Evolutionary conservation across 2,888 invertebrate genomes (phyloP).

Genomic region (Drosophila stalkeri): DNA sequence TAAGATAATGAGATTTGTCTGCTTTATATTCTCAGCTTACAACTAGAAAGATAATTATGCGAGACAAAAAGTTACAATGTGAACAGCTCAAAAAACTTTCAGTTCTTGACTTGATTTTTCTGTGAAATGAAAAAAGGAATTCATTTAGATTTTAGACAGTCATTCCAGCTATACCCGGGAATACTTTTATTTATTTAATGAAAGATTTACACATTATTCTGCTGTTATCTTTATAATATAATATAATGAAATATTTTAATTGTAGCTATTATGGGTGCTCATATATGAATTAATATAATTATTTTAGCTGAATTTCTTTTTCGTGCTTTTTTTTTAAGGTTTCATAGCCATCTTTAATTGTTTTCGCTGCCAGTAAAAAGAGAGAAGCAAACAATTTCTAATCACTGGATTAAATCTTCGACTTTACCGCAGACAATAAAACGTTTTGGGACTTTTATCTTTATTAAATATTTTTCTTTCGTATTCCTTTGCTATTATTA

Average conservation of each 20-base stretch:
- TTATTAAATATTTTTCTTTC: slow-evolving; percentile 26
- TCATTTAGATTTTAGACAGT: background rate
- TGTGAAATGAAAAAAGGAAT: background rate
- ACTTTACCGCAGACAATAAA: slow-evolving; percentile 14
- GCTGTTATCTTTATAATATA: too few relatives aligned
- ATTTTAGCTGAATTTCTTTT: background rate
- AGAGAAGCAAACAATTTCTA: background rate
- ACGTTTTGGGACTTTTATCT: slow-evolving; percentile 36
- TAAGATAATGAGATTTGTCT: background rate
- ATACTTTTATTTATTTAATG: background rate
- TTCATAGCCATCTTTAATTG: background rate
- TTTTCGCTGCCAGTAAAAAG: background rate
- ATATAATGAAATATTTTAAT: too few relatives aligned
- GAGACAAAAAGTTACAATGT: background rate
- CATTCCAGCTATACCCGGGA: too few relatives aligned
- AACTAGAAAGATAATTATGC: background rate
- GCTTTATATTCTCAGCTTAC: background rate
- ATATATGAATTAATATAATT: background rate
- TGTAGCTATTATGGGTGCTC: too few relatives aligned
- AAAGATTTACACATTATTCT: background rate
- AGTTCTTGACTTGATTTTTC: background rate
- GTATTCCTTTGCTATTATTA: slow-evolving; percentile 6
- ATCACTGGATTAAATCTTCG: slow-evolving; percentile 16
- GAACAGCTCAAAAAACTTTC: background rate
- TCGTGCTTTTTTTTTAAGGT: background rate